These are phyloP conservation scores for Gymnopithys bicolor DNA, from an alignment of 2,797 vertebrate species.

Conservation along the genomic window DNA sequence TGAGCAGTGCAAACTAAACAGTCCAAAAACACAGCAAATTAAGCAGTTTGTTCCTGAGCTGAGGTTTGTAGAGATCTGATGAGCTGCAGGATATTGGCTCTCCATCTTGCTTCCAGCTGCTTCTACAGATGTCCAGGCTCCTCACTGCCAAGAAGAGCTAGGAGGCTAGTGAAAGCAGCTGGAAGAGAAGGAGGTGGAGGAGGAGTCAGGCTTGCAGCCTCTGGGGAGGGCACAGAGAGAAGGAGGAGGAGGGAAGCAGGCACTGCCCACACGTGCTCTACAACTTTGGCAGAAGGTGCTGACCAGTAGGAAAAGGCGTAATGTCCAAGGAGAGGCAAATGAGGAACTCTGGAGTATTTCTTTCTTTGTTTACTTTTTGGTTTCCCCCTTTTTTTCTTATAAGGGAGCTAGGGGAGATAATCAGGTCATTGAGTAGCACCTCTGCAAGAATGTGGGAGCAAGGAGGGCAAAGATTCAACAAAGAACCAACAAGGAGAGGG, in stretches of 20 bases:
- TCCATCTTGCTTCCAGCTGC: constrained; percentile 70
- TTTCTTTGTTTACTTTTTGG: neutral
- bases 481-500: neutral
- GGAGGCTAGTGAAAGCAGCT: constrained; percentile 60
- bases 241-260: constrained; percentile 30
- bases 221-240: neutral
- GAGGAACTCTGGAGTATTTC: neutral
- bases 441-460: neutral
- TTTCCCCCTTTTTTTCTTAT: accelerated
- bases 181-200: constrained; percentile 47
- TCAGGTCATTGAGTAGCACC: neutral
- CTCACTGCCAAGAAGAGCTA: constrained; percentile 64
- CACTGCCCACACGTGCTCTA: neutral
- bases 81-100: constrained; percentile 63
- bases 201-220: constrained; percentile 29
- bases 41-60: constrained; percentile 55
- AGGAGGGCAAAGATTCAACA: neutral
- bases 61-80: constrained; percentile 58
- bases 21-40: neutral
- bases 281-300: neutral
- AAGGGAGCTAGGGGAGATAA: neutral
- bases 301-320: neutral
- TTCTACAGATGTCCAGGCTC: constrained; percentile 68
- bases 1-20: neutral
- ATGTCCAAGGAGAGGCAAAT: neutral